A percentile compares a stretch with the other conserved stretches of the same genome.
phyloP scores from a whole-genome alignment of 2,888 invertebrate species.

The Liposcelis brunnea region DNA sequence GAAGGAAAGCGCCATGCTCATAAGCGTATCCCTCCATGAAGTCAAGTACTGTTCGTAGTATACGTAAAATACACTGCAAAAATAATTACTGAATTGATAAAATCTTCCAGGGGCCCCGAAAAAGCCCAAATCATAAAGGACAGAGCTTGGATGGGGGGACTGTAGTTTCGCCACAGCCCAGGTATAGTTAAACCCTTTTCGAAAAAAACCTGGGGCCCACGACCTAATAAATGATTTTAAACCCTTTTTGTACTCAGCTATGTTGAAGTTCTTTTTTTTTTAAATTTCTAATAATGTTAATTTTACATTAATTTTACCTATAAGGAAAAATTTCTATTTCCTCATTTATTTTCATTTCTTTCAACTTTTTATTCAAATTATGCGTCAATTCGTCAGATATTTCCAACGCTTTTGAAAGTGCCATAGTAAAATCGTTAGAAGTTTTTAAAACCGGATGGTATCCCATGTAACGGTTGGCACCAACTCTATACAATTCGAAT shows the following conservation, averaged over 20 bases:
- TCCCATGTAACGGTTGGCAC: conserved; percentile 80
- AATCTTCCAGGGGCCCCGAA: too few relatives aligned
- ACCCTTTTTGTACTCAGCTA: too few relatives aligned
- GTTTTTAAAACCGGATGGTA: conserved; percentile 86
- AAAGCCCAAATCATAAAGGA: too few relatives aligned
- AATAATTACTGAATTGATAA: too few relatives aligned
- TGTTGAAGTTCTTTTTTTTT: too few relatives aligned
- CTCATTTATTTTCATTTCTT: conserved; percentile 27
- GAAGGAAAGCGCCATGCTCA: conserved; percentile 74
- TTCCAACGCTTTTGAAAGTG: conserved; percentile 64
- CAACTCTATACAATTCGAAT: conserved; percentile 28
- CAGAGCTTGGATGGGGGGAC: too few relatives aligned
- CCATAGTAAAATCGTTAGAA: conserved; percentile 77
- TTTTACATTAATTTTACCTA: too few relatives aligned
- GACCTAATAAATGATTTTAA: too few relatives aligned
- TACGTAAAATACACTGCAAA: conserved; percentile 75
- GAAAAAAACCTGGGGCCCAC: too few relatives aligned
- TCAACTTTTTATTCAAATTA: conserved; percentile 41
- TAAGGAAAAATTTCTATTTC: conserved; percentile 66
- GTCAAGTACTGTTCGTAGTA: conserved; percentile 98
- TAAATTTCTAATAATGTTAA: too few relatives aligned
- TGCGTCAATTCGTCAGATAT: conserved; percentile 70
- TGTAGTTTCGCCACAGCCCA: too few relatives aligned
- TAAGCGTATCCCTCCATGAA: conserved; percentile 80
- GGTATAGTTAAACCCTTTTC: too few relatives aligned